Percentiles rank a stretch among this genome's conserved stretches.
These are phyloP conservation scores for Papilio gigon DNA, from an alignment of 2,888 invertebrate species.

Conservation along the genomic window DNA sequence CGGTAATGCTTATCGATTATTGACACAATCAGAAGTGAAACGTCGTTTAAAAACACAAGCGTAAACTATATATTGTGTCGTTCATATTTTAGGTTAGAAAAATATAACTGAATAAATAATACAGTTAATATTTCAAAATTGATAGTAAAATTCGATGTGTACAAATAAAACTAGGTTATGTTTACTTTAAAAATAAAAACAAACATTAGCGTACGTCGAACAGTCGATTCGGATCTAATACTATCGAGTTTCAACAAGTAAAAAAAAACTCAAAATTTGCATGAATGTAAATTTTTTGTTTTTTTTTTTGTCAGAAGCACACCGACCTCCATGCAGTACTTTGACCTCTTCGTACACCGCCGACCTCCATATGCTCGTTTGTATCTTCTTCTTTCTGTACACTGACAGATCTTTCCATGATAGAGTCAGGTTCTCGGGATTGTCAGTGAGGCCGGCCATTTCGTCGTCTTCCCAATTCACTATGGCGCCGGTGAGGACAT, in stretches of 20 bases:
- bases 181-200: background rate
- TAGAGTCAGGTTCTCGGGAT: slow-evolving; percentile 71
- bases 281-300: slow-evolving; percentile 7
- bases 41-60: no score
- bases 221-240: background rate
- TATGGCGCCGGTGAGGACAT: slow-evolving; percentile 72
- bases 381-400: slow-evolving; percentile 74
- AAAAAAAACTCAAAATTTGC: slow-evolving; percentile 3
- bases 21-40: no score
- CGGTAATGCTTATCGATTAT: no score
- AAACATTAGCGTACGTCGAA: background rate
- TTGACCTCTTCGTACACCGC: slow-evolving; percentile 77
- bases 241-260: no score
- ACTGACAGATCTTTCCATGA: slow-evolving; percentile 81
- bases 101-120: no score
- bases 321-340: slow-evolving; percentile 81
- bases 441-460: slow-evolving; percentile 61
- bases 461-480: slow-evolving; percentile 78
- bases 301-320: background rate
- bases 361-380: slow-evolving; percentile 77
- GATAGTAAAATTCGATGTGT: no score
- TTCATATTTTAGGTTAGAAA: no score
- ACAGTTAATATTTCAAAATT: no score
- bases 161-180: no score
- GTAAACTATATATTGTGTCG: no score